These are phyloP conservation scores for Callithrix jacchus DNA, from an alignment of 2,113 vertebrate species.

Conservation along the genomic window DNA sequence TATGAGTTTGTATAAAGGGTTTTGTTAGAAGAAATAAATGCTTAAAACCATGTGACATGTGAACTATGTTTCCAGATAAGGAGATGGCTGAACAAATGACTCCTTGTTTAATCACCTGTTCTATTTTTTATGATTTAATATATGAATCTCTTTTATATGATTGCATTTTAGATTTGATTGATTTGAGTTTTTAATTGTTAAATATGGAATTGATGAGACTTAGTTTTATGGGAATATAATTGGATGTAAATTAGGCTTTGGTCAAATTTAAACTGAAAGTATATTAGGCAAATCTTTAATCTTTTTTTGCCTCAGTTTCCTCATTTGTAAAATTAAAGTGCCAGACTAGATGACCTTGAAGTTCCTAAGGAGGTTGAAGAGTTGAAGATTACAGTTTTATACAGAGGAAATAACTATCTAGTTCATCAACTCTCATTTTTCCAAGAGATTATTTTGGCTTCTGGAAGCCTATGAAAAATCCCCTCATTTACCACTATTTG, in stretches of 20 bases:
- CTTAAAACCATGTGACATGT: conserved; percentile 25
- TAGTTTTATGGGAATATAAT: conserved; percentile 79
- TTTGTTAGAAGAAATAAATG: conserved; percentile 73
- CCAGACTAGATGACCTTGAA: conserved; percentile 40
- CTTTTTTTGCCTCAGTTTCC: conserved; percentile 70
- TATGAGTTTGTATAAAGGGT: conserved; percentile 76
- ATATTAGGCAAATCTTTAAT: conserved; percentile 61
- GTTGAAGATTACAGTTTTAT: conserved; percentile 51
- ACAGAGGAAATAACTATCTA: conserved; percentile 53
- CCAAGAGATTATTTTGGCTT: conserved; percentile 71
- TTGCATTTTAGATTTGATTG: conserved; percentile 79
- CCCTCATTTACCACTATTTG: conserved; percentile 59
- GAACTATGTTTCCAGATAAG: conserved; percentile 59
- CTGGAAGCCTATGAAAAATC: conserved; percentile 56
- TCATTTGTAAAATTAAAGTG: conserved; percentile 68
- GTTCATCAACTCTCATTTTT: conserved; percentile 70
- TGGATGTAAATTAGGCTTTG: conserved; percentile 77
- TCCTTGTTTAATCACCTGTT: conserved; percentile 79
- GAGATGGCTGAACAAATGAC: conserved; percentile 65
- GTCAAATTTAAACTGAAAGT: conserved; percentile 73
- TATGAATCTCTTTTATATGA: conserved; percentile 77
- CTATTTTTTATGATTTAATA: conserved; percentile 82
- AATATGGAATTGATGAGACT: conserved; percentile 78
- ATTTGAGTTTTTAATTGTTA: conserved; percentile 80
- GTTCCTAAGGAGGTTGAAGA: conserved; percentile 42